Conservation (phyloP, 1,140 invertebrate species). For the Drosophila grimshawi region DNA sequence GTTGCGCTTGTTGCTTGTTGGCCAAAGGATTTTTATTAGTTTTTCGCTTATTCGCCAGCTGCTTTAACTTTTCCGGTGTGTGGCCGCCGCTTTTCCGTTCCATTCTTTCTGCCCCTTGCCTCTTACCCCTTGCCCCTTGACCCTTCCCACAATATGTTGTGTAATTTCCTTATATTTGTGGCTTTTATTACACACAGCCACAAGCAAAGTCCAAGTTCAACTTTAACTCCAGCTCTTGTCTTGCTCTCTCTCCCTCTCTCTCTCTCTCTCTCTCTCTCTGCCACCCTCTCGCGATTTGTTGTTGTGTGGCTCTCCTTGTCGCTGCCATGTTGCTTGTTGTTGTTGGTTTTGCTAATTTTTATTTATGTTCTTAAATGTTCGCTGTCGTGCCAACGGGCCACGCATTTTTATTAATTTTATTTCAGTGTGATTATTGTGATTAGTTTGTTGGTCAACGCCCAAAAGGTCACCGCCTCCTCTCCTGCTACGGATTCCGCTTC, state of each 20-base stretch:
- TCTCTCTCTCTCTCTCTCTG: background rate
- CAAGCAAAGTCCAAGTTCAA: constrained; percentile 32
- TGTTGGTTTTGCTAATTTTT: constrained; percentile 83
- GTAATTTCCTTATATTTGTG: constrained; percentile 83
- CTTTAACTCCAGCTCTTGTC: background rate
- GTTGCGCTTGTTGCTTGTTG: constrained; percentile 25
- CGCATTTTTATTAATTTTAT: constrained; percentile 84
- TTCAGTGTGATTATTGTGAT: constrained; percentile 82
- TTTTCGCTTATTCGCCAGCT: constrained; percentile 79
- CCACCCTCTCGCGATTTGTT: background rate
- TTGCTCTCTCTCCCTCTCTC: background rate
- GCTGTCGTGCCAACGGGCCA: constrained; percentile 73
- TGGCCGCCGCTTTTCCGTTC: constrained; percentile 21
- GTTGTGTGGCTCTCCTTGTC: background rate
- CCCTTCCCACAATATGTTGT: constrained; percentile 36
- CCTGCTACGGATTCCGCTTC: too few species aligned
- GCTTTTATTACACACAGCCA: constrained; percentile 65
- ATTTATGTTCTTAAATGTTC: constrained; percentile 82
- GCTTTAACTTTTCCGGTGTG: constrained; percentile 75
- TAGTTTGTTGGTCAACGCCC: constrained; percentile 63
- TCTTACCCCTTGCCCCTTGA: background rate
- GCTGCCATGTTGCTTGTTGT: constrained; percentile 56
- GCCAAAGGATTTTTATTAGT: constrained; percentile 80
- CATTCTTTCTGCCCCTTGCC: background rate
- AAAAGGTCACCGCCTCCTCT: background rate